Evolutionary conservation across 1,140 invertebrate species (phyloP), one percentile per base, ranked within the genome.

Genomic region (Acromyrmex charruanus): DNA sequence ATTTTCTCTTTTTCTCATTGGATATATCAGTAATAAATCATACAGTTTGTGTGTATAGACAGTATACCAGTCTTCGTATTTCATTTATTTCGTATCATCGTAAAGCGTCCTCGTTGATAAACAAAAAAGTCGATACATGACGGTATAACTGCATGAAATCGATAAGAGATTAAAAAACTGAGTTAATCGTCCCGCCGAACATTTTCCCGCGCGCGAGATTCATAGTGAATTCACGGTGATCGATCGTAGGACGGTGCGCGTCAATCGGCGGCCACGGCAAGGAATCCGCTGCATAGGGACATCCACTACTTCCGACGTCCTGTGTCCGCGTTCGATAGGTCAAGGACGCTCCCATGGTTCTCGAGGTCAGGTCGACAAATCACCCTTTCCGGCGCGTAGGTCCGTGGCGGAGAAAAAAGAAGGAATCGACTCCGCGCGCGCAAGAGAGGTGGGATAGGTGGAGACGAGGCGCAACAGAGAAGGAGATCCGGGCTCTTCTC

Each of bases 321-420:
- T 92, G 91, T 91, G 92, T 90, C 91, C 88, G 91, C 93, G 92
- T 94, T 44, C 94, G 93, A 95, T 95, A 95, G 95, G 95, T 95
- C 95, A 95, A 95, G 95, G 94, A 95, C 95, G 92, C 92, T 92
- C 92, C 90, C 91, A 93, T 91, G 91, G 91, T 93, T 93, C 92
- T 93, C 94, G 93, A 93, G 94, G 94, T 95, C 94, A 94, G 92
- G 93, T 94, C 94, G 94, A 94, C 94, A 94, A 95, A 95, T 95
- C 94, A 95, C 94, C 94, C 94, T 95, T 94, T 95, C 92, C 94
- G 88, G 88, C 87, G 87, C 88, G 86, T 89, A 89, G 82, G 87
- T 87, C 77, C 77, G 86, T 86, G 79, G 79, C 77, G 87, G 80
- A 90, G 88, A 85, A 80, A 51, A 81, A 58, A 25, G 77, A 58